Evolutionary conservation across 1,140 invertebrate genomes (phyloP).

Genomic region (Drosophila littoralis): DNA sequence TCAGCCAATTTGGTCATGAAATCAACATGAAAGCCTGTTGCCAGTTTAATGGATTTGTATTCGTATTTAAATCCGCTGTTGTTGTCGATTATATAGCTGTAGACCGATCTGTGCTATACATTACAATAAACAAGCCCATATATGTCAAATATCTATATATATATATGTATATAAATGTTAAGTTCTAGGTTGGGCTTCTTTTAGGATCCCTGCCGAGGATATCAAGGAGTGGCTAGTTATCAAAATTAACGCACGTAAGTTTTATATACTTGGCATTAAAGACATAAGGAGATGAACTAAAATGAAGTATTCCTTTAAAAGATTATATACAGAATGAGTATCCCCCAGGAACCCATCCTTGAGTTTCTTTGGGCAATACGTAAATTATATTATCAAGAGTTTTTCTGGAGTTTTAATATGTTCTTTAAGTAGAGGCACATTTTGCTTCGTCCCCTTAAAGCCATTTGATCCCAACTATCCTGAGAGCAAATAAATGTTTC

Average conservation of each 20-base stretch:
- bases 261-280: background rate
- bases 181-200: background rate
- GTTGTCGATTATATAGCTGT: constrained; percentile 44
- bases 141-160: background rate
- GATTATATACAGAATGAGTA: no score
- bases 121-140: background rate
- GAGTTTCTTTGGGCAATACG: no score
- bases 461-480: no score
- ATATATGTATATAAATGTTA: background rate
- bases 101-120: constrained; percentile 33
- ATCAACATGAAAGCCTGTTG: constrained; percentile 62
- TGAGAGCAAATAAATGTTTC: no score
- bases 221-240: background rate
- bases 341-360: no score
- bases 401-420: no score
- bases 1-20: constrained; percentile 72
- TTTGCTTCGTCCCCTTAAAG: no score
- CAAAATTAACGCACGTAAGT: background rate
- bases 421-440: no score
- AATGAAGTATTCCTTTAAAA: no score
- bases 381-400: no score
- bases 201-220: background rate
- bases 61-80: constrained; percentile 52
- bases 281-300: no score
- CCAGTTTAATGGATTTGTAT: constrained; percentile 41